Evolutionary conservation across 2,113 vertebrate genomes (phyloP).

Genomic region (Odontophorus gujanensis): DNA sequence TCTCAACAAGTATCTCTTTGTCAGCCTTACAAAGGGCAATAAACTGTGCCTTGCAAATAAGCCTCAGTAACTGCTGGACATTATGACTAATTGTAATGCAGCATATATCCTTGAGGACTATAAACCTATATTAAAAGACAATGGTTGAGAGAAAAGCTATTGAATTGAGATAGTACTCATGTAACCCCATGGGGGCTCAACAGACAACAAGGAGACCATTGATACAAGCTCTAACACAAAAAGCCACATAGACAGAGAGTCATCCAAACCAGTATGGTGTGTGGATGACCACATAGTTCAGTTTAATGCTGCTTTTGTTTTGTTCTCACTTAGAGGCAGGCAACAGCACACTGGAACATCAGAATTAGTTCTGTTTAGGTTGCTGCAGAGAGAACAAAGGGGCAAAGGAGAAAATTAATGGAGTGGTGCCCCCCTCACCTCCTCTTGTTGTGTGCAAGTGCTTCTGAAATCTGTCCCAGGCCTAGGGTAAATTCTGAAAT

Average conservation of each 20-base stretch:
- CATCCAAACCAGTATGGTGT: slow-evolving; percentile 74
- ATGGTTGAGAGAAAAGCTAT: slow-evolving; percentile 78
- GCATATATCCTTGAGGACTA: slow-evolving; percentile 80
- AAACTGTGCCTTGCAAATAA: slow-evolving; percentile 79
- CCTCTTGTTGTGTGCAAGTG: neutral
- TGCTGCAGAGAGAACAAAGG: slow-evolving; percentile 38
- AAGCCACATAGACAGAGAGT: slow-evolving; percentile 74
- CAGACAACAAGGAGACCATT: slow-evolving; percentile 84
- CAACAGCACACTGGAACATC: slow-evolving; percentile 67
- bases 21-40: slow-evolving; percentile 79
- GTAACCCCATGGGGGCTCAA: slow-evolving; percentile 77
- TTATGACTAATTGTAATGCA: slow-evolving; percentile 83
- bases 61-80: slow-evolving; percentile 76
- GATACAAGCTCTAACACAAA: slow-evolving; percentile 71
- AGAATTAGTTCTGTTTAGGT: slow-evolving; percentile 76
- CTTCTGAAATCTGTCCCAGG: slow-evolving; percentile 21
- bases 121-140: slow-evolving; percentile 82
- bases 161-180: slow-evolving; percentile 81
- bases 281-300: slow-evolving; percentile 74
- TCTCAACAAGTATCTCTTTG: slow-evolving; percentile 82
- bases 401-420: slow-evolving; percentile 10
- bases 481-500: neutral
- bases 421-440: neutral
- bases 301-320: slow-evolving; percentile 83
- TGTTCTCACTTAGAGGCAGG: slow-evolving; percentile 68